These are phyloP conservation scores for Galago senegalensis DNA, from an alignment of 2,797 vertebrate genomes.

Conservation along the genomic window DNA sequence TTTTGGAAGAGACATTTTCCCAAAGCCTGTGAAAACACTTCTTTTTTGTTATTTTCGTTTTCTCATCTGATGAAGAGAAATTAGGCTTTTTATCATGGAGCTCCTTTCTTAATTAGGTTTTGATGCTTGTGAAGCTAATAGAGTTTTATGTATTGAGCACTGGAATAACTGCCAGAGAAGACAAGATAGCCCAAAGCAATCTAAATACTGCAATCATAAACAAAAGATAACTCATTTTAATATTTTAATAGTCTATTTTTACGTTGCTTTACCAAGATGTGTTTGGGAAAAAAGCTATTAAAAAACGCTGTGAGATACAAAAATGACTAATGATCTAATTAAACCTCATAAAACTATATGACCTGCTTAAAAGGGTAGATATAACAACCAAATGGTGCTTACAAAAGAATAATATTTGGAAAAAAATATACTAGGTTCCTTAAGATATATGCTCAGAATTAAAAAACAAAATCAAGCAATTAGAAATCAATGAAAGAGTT, in stretches of 20 bases:
- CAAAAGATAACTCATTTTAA: constrained; percentile 80
- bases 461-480: not conserved
- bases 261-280: constrained; percentile 76
- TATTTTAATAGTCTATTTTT: constrained; percentile 82
- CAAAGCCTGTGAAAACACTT: not conserved
- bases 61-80: constrained; percentile 34
- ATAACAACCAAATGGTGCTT: constrained; percentile 12
- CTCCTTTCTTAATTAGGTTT: constrained; percentile 77
- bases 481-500: not conserved
- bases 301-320: constrained; percentile 54
- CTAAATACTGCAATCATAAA: constrained; percentile 80
- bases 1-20: constrained; percentile 23
- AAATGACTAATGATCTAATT: constrained; percentile 83
- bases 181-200: constrained; percentile 71
- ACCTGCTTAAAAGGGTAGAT: constrained; percentile 66
- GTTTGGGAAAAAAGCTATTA: constrained; percentile 69
- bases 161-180: constrained; percentile 76
- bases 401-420: constrained; percentile 14
- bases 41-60: constrained; percentile 30
- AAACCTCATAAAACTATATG: constrained; percentile 71
- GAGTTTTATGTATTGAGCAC: constrained; percentile 54
- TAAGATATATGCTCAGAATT: constrained; percentile 10
- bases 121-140: constrained; percentile 32
- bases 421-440: not conserved
- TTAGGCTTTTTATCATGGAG: not conserved